Evolutionary conservation across 2,113 vertebrate genomes (phyloP), one percentile per base, ranked within the genome.

Genomic region (Apteryx owenii): DNA sequence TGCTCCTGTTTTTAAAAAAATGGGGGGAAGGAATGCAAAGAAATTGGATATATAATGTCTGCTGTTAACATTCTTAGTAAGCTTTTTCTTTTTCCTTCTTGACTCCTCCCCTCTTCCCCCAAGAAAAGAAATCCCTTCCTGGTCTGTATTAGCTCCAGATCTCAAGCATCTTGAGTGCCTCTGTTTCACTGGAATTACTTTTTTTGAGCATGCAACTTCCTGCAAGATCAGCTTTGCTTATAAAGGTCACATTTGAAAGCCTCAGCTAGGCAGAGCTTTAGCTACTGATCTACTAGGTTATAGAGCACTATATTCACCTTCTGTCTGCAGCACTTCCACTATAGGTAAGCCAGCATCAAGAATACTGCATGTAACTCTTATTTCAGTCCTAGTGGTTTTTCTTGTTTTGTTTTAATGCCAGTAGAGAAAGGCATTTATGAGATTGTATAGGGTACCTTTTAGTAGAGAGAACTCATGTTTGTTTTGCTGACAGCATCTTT

Each of bases 81-180:
- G 81, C 68, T 91, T 88, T 90, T 88, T 91, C 77, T 83, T 92
- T 68, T 86, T 26, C 40, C 76, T 93, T 88, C 64, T 91, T 89
- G 89, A 79, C 85, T 95, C 72, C 86, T 92, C 66, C 81, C 58
- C 81, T 72, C 48, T 92, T 76, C 77, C 44, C 48, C 66, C 87
- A 85, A 96, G 94, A 88, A 96, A 96, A 95, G 80, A 96, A 97
- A 95, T 96, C 90, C 89, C 89, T 94, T 97, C 93, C 94, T 97
- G 94, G 82, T 95, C 80, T 95, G 91, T 96, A 96, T 97, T 96
- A 96, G 82, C 95, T 94, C 88, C 88, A 96, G 93, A 95, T 95
- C 93, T 88, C 85, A 68, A 91, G 85, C 91, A 88, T 97, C 92
- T 96, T 94, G 84, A 85, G 64, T 89, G 93, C 87, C 72, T 85